Base-by-base conservation (phyloP, 2,113 vertebrate species). In the Oreochromis tanganicae region DNA sequence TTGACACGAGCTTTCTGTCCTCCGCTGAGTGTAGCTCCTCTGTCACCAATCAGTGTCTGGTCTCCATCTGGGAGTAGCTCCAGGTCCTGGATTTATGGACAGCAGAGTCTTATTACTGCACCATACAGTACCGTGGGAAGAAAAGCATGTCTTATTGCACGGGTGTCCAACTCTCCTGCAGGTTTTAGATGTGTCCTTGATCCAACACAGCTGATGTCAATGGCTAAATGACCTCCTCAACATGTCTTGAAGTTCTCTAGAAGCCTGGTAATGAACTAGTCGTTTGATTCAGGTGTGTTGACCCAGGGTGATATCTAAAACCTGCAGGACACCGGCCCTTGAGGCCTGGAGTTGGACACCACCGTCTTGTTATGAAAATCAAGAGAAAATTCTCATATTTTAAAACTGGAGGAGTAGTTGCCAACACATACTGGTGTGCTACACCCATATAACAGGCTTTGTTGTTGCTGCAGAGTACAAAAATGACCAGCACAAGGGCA, bases 1-100 rank as follows among this genome's bases (percentile, higher is more conserved):
- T 98, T 99, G 66, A 99, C 95, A 4, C 98, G 97, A 2, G 99
- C 98, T 84, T 98, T 99, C 94, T 99, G 99, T 16, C 99, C 99
- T 63, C 99, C 99, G 0, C 99, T 99, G 83, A 99, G 96, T 0
- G 97, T 99, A 79, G 97, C 96, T 80, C 99, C 99, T 82, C 98
- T 95, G 94, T 99, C 98, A 88, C 98, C 99, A 80, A 99, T 98
- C 63, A 98, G 84, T 1, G 98, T 98, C 88, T 97, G 87, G 88
- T 99, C 99, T 34, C 98, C 98, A 5, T 98, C 89, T 3, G 97
- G 96, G 82, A 99, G 89, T 63, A 98, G 92, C 91, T 98, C 96
- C 91, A 99, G 87, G 92, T 99, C 99, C 99, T 99, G 89, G 2
- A 50, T 24, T 59, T 19, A 63, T 12, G 19, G 4, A 27, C 38